A percentile compares a stretch with the other conserved stretches of the same genome.
Evolutionary conservation across 2,113 vertebrate species (phyloP).

Genomic region (Electrona antarctica): DNA sequence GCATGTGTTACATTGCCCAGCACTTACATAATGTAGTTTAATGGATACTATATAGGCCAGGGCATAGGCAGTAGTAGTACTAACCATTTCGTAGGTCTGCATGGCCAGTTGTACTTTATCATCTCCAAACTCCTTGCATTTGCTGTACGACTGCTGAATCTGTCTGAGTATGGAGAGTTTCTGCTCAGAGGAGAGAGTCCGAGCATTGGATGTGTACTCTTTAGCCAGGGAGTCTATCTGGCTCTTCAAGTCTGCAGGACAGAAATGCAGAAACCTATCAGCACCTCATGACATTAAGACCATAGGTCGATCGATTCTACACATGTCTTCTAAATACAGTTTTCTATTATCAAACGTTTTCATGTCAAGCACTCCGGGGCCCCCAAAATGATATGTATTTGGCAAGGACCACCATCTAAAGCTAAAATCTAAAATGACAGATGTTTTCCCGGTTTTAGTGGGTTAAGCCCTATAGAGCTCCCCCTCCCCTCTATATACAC

Average conservation of each 20-base stretch:
- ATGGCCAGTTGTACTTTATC: conserved; percentile 98
- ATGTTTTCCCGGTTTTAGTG: no score
- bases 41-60: background rate
- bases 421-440: no score
- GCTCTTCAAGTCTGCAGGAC: conserved; percentile 88
- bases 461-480: no score
- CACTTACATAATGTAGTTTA: background rate
- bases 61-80: conserved; percentile 15
- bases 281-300: no score
- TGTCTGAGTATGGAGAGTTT: conserved; percentile 93
- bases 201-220: conserved; percentile 91
- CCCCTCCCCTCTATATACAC: no score
- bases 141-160: conserved; percentile 95
- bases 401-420: no score
- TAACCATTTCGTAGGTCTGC: conserved; percentile 99
- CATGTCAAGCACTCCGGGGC: no score
- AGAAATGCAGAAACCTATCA: background rate
- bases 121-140: conserved; percentile 97
- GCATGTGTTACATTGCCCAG: no score
- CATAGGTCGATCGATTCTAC: no score
- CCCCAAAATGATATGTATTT: no score
- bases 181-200: conserved; percentile 89
- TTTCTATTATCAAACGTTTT: no score
- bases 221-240: conserved; percentile 94
- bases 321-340: no score